Evolutionary conservation across 2,797 vertebrate genomes (phyloP).

Genomic region (Mormyrops attenuatus): DNA sequence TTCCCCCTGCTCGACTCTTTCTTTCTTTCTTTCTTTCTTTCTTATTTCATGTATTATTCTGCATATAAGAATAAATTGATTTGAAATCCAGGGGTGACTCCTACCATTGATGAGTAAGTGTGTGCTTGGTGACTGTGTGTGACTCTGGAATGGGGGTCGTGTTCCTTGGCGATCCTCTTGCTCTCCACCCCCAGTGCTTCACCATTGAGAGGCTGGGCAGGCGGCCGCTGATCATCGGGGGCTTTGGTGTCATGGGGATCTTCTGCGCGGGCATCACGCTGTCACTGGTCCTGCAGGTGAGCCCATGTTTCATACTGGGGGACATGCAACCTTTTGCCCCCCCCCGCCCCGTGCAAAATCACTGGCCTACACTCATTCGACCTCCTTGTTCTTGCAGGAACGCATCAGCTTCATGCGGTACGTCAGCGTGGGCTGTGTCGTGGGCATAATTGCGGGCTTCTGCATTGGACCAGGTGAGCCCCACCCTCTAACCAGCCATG

Average conservation of each 20-base stretch:
- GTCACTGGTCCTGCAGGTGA: slow-evolving; percentile 74
- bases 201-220: slow-evolving; percentile 81
- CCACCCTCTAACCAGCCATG: background rate
- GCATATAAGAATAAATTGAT: background rate
- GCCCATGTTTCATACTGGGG: background rate
- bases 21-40: background rate
- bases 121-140: background rate
- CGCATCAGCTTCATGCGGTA: slow-evolving; percentile 64
- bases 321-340: background rate
- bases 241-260: slow-evolving; percentile 77
- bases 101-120: background rate
- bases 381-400: slow-evolving; percentile 43
- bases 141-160: background rate
- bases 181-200: slow-evolving; percentile 60
- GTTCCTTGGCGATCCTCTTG: background rate
- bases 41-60: background rate
- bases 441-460: slow-evolving; percentile 85
- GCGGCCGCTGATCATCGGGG: slow-evolving; percentile 74
- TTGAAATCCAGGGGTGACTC: background rate
- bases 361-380: background rate
- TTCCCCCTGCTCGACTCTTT: too few relatives aligned
- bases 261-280: slow-evolving; percentile 77
- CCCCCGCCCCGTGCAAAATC: background rate
- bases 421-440: slow-evolving; percentile 70
- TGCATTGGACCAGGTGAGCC: slow-evolving; percentile 78